Base-by-base conservation (phyloP, 30 jellyfish, hydroid and myxozoan species). In the Catostylus mosaicus region DNA sequence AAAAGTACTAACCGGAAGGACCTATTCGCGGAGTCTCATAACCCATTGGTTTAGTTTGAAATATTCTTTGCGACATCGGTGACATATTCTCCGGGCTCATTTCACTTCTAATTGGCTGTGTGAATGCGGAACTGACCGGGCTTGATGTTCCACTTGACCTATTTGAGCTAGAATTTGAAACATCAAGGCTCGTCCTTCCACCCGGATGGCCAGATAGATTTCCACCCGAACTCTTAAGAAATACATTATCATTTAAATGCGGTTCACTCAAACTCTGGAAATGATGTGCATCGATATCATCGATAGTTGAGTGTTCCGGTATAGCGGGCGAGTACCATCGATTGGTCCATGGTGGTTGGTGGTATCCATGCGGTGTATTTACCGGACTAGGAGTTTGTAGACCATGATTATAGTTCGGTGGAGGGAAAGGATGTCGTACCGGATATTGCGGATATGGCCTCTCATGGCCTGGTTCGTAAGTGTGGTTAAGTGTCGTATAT, bases 81-180 rank as follows among this genome's bases (percentile, higher is more conserved):
- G 29, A 52, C 67, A 6, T n/a, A 20, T 52, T 52, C 24, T 52
- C 67, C 67, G 3, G 67, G 3, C 67, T 52, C 24, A 7, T 10
- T 52, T 52, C 67, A 16, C 30, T 52, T 26, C 31, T 45, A 12
- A 5, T 3, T 33, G 83, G 48, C 10, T 29, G 6, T 14, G 83
- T 45, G 22, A 14, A 57, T 22, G 77, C 64, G 35, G 87, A 75
- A 46, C 30, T 75, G 63, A 52, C 35, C 66, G 87, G 87, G 52
- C 87, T 75, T 12, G 76, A 35, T 19, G 38, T 60, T 30, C 70
- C 54, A 48, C 85, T 73, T 1, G 85, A 73, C 19, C 83, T 45
- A 24, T 26, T 31, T 10, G 73, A 73, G 48, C 73, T 20, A 23
- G 85, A 73, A 27, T 57, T 14, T n/a, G 68, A 30, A 10, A 40